Percentiles rank a stretch among this genome's conserved stretches.
Evolutionary conservation across 2,797 vertebrate genomes (phyloP).

Genomic region (Phylloscopus collybita): DNA sequence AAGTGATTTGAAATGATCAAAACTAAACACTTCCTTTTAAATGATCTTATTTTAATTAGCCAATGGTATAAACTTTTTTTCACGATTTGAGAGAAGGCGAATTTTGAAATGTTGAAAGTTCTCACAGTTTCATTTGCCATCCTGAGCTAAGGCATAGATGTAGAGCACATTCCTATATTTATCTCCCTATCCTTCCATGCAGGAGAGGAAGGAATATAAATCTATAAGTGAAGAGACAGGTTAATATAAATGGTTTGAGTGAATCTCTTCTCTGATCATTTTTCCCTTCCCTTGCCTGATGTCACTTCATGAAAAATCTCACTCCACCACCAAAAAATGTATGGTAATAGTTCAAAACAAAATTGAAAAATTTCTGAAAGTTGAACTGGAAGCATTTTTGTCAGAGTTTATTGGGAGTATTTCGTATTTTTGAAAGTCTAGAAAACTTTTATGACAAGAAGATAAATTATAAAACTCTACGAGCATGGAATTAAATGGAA

Average conservation of each 20-base stretch:
- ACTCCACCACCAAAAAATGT: constrained; percentile 47
- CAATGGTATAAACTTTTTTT: not conserved
- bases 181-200: constrained; percentile 33
- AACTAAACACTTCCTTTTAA: not conserved
- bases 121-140: not conserved
- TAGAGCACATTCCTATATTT: constrained; percentile 45
- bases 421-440: constrained; percentile 75
- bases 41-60: not conserved
- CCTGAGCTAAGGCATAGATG: not conserved
- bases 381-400: constrained; percentile 77
- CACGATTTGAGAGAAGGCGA: not conserved
- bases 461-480: constrained; percentile 78
- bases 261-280: constrained; percentile 71
- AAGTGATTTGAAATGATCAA: not conserved
- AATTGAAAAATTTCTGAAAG: constrained; percentile 80
- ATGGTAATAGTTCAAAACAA: constrained; percentile 75
- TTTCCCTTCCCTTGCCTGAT: constrained; percentile 59
- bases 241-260: constrained; percentile 72
- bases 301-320: constrained; percentile 65
- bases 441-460: constrained; percentile 81
- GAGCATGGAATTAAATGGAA: constrained; percentile 80
- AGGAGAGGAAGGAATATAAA: constrained; percentile 57
- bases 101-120: constrained; percentile 9
- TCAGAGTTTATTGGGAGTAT: constrained; percentile 76
- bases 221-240: constrained; percentile 65